Conservation (phyloP, 2,888 invertebrate genomes). For the Gerris lacustris region DNA sequence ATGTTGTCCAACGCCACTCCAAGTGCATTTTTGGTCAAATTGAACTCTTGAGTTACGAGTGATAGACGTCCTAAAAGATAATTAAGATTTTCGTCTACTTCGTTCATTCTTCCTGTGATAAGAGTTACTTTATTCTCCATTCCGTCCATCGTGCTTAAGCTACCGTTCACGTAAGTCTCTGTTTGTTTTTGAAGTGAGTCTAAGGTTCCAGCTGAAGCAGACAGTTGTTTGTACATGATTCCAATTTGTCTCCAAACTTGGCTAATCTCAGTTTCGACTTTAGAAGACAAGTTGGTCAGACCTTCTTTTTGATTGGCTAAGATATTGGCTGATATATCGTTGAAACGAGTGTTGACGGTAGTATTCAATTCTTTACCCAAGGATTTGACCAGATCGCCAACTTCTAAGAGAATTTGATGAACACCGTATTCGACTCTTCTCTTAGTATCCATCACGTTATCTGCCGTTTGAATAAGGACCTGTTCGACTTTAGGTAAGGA, state of each 20-base stretch:
- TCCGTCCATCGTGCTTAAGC: slow-evolving; percentile 55
- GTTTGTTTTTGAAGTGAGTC: slow-evolving; percentile 65
- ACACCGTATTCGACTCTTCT: slow-evolving; percentile 73
- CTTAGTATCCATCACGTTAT: slow-evolving; percentile 71
- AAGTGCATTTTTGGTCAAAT: slow-evolving; percentile 62
- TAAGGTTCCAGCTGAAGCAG: slow-evolving; percentile 59
- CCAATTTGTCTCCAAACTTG: slow-evolving; percentile 85
- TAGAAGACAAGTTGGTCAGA: slow-evolving; percentile 57
- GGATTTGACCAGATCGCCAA: slow-evolving; percentile 53
- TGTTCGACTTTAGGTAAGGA: slow-evolving; percentile 59
- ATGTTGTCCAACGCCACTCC: slow-evolving; percentile 59
- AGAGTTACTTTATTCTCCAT: slow-evolving; percentile 47
- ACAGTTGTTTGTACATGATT: slow-evolving; percentile 73
- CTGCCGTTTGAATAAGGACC: slow-evolving; percentile 68
- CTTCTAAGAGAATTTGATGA: slow-evolving; percentile 63
- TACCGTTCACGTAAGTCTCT: slow-evolving; percentile 66
- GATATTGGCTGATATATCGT: slow-evolving; percentile 55
- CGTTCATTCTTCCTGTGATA: slow-evolving; percentile 62
- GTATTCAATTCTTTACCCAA: slow-evolving; percentile 49
- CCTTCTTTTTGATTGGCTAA: slow-evolving; percentile 59
- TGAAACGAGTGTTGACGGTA: slow-evolving; percentile 55
- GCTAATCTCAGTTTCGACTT: slow-evolving; percentile 66
- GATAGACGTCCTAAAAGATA: slow-evolving; percentile 65
- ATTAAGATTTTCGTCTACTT: slow-evolving; percentile 71
- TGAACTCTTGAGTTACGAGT: slow-evolving; percentile 72